Conservation (phyloP, 2,797 vertebrate species). For the Coranthus polyacanthus region DNA sequence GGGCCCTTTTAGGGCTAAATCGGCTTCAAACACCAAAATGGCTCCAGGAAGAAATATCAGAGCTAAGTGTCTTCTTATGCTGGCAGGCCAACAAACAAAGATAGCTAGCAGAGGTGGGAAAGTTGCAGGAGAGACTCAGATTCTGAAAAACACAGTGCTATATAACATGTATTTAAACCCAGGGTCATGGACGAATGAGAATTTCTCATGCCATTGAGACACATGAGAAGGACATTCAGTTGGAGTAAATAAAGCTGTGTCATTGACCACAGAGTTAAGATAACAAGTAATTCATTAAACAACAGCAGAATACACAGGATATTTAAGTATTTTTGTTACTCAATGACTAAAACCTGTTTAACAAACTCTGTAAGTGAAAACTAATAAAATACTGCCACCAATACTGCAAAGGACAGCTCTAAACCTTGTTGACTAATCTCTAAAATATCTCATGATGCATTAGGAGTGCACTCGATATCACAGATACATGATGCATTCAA, state of each 20-base stretch:
- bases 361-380: not conserved
- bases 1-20: slow-evolving; percentile 2
- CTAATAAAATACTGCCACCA: slow-evolving; percentile 4
- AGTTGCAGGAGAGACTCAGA: slow-evolving; percentile 23
- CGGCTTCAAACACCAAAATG: slow-evolving; percentile 1
- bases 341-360: not conserved
- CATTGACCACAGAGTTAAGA: slow-evolving; percentile 65
- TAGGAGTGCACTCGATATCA: not conserved
- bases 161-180: slow-evolving; percentile 67
- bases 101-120: slow-evolving; percentile 25
- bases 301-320: slow-evolving; percentile 2
- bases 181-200: slow-evolving; percentile 64
- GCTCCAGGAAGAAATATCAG: slow-evolving; percentile 8
- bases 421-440: slow-evolving; percentile 7
- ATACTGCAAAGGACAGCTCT: not conserved
- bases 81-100: slow-evolving; percentile 33
- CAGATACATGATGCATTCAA: slow-evolving; percentile 10
- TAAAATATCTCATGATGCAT: slow-evolving; percentile 19
- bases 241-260: slow-evolving; percentile 61
- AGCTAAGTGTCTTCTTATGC: slow-evolving; percentile 18
- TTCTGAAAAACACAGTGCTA: slow-evolving; percentile 43
- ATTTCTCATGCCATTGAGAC: slow-evolving; percentile 67
- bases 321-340: slow-evolving; percentile 3
- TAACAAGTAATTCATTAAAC: slow-evolving; percentile 52
- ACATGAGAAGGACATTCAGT: slow-evolving; percentile 69